Base-by-base conservation (phyloP, 2,888 invertebrate species). In the Cheilosia urbana region DNA sequence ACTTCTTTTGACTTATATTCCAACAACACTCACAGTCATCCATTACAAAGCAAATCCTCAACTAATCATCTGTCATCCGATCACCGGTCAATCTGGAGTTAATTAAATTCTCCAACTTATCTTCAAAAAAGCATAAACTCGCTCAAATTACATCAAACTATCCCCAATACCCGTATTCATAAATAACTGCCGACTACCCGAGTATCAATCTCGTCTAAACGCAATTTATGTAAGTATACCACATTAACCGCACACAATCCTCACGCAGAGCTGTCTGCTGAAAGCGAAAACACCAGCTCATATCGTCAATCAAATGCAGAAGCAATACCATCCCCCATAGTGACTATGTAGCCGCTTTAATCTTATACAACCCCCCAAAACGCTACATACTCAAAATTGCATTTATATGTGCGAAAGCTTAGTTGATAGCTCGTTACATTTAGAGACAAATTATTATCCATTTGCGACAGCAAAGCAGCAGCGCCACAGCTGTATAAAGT, bases 381-480 rank as follows among this genome's bases (percentile, higher is more conserved):
- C 13, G 21, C 34, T 53, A 27, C n/a, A 47, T 55, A 60, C 68
- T 55, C 11, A 55, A 73, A 73, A 62, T 73, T 62, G 58, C 72
- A 37, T 79, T 72, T 66, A 65, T 66, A 72, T 79, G 37, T 79
- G 49, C 24, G 40, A 34, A 30, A 73, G 55, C 55, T 60, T 79
- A 72, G 60, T 68, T 68, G 73, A 75, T 72, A 66, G 57, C 66
- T 78, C 62, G 77, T 82, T 72, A 78, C 62, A 78, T 55, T 78
- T 57, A 66, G 71, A 76, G 72, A 83, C 82, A 83, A 83, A 78
- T 83, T 83, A 83, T 83, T 68, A 68, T 78, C 77, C 66, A 68
- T 65, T 72, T 76, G 58, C 76, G 27, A 65, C 63, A 71, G 30
- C 19, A 51, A 27, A 55, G 30, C 24, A 47, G n/a, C 47, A 69